These are phyloP conservation scores for Drosophila nigritarsus DNA, from an alignment of 2,888 invertebrate genomes.

Conservation along the genomic window DNA sequence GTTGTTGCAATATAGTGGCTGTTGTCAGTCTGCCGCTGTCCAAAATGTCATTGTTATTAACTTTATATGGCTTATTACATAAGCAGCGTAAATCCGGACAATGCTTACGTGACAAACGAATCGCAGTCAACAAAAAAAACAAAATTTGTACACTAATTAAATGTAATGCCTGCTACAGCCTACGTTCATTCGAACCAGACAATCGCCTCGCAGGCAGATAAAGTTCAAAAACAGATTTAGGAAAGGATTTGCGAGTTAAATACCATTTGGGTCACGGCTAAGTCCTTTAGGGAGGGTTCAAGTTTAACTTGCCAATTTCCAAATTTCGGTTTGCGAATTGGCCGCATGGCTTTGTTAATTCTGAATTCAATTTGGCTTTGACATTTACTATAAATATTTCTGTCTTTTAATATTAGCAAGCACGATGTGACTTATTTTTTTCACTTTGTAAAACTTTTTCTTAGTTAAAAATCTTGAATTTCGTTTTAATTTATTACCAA, in stretches of 20 bases:
- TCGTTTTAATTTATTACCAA: slow-evolving; percentile 1
- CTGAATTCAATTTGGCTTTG: not conserved
- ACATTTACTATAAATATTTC: not conserved
- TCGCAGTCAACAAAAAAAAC: slow-evolving; percentile 2
- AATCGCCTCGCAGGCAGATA: not conserved
- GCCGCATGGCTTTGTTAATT: not conserved
- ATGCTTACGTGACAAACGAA: slow-evolving; percentile 67
- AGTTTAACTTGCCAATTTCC: slow-evolving; percentile 3
- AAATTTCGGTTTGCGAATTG: not conserved
- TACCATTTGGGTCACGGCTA: not conserved
- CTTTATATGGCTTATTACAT: slow-evolving; percentile 80
- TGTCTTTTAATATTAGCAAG: not conserved
- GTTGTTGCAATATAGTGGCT: slow-evolving; percentile 9
- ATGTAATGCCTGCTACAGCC: slow-evolving; percentile 37
- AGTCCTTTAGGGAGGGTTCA: slow-evolving; percentile 2
- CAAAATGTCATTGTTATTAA: slow-evolving; percentile 77
- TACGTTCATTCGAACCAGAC: slow-evolving; percentile 2
- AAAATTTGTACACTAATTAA: slow-evolving; percentile 66
- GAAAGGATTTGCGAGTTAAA: slow-evolving; percentile 1
- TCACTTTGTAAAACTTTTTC: not conserved
- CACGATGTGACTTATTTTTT: not conserved
- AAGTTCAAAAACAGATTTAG: slow-evolving; percentile 7
- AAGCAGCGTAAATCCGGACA: slow-evolving; percentile 72
- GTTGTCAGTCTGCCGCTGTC: slow-evolving; percentile 35
- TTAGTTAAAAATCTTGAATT: not conserved